Percentiles rank a stretch among this genome's conserved stretches.
Evolutionary conservation across 2,797 vertebrate species (phyloP).

Genomic region (Sardinella longiceps): DNA sequence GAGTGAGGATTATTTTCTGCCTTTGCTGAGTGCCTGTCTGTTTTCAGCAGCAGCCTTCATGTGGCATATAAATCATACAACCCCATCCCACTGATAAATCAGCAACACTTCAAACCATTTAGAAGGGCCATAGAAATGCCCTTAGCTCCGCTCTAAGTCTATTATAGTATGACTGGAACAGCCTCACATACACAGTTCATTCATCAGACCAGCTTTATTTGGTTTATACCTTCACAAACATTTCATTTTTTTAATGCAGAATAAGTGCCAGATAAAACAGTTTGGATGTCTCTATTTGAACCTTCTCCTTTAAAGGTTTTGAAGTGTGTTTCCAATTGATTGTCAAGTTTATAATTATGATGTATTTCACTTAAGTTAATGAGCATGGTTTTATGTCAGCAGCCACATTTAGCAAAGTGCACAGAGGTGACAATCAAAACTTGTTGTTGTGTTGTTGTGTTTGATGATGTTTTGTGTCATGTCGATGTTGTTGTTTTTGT

Average conservation of each 20-base stretch:
- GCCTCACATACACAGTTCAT: background rate
- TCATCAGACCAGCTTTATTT: background rate
- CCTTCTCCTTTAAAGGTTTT: background rate
- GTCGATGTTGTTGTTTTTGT: too few species aligned
- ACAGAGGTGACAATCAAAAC: background rate
- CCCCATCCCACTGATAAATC: constrained; percentile 18
- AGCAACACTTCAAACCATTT: constrained; percentile 2
- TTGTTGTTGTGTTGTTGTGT: background rate
- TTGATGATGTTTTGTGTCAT: background rate
- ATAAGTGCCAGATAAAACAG: too few species aligned
- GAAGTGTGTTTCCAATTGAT: background rate
- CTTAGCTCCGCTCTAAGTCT: constrained; percentile 14
- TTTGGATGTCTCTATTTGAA: background rate
- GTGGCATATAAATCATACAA: background rate
- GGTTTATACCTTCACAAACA: background rate
- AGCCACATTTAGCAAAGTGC: background rate
- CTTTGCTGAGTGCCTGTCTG: constrained; percentile 12
- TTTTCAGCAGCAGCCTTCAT: background rate
- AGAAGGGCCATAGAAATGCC: background rate
- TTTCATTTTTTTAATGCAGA: background rate
- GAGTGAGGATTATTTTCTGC: constrained; percentile 39
- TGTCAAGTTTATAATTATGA: background rate
- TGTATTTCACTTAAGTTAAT: background rate
- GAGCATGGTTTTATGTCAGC: background rate
- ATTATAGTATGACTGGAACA: background rate